phyloP scores from a whole-genome alignment of 35 echinoderm and acorn worm species.

The Lytechinus pictus region DNA sequence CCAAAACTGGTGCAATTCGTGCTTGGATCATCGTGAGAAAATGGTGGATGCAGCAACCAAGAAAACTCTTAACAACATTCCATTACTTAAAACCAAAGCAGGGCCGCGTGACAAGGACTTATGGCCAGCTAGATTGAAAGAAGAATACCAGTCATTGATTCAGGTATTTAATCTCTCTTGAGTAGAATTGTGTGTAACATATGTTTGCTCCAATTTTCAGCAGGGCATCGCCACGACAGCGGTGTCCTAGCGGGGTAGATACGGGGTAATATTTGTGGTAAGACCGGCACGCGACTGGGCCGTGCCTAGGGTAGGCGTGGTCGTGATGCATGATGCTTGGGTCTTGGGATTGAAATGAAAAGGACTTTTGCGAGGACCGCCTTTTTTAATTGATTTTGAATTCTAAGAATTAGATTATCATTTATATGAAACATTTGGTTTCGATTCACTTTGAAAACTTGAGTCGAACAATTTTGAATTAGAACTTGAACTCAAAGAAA shows the following conservation, averaged over 20 bases:
- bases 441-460: too few species aligned
- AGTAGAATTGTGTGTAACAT: not conserved
- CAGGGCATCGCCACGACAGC: not conserved
- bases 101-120: conserved; percentile 94
- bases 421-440: too few species aligned
- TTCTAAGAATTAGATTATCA: too few species aligned
- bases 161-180: conserved; percentile 50
- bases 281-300: not conserved
- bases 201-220: not conserved
- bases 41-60: conserved; percentile 96
- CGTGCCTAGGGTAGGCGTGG: too few species aligned
- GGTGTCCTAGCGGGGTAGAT: not conserved
- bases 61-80: conserved; percentile 88
- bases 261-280: not conserved
- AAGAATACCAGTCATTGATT: conserved; percentile 94
- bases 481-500: too few species aligned
- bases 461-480: too few species aligned
- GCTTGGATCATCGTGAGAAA: not conserved
- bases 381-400: too few species aligned
- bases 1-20: too few species aligned
- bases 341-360: too few species aligned
- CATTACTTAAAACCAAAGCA: conserved; percentile 92
- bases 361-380: too few species aligned
- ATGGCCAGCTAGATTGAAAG: conserved; percentile 93
- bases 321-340: too few species aligned